Evolutionary conservation across 35 echinoderm and acorn worm species (phyloP).

Genomic region (Stichopus chloronotus): DNA sequence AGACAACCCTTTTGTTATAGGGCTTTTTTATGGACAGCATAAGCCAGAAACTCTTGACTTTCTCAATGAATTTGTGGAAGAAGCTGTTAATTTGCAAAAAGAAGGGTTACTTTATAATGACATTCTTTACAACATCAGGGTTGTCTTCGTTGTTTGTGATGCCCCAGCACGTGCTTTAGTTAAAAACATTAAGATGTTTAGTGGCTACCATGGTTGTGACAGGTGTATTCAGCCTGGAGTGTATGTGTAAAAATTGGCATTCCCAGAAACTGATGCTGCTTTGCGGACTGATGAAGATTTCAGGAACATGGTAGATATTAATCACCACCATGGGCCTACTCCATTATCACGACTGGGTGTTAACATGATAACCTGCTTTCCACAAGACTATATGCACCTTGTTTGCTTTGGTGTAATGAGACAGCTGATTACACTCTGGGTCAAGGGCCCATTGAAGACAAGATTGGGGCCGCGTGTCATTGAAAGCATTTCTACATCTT

Average conservation of each 20-base stretch:
- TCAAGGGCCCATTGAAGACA: slow-evolving; percentile 55
- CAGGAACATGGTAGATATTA: background rate
- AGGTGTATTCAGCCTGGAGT: slow-evolving; percentile 54
- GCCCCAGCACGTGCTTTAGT: slow-evolving; percentile 65
- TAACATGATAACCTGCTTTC: slow-evolving; percentile 51
- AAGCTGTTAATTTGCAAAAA: slow-evolving; percentile 39
- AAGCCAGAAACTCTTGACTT: slow-evolving; percentile 50
- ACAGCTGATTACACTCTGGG: slow-evolving; percentile 57
- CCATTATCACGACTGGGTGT: slow-evolving; percentile 25
- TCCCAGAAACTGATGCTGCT: slow-evolving; percentile 48
- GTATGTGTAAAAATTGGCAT: slow-evolving; percentile 56
- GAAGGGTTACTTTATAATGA: background rate
- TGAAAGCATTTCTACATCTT: slow-evolving; percentile 14
- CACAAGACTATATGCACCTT: slow-evolving; percentile 85
- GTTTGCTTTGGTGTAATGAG: slow-evolving; percentile 71
- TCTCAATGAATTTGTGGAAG: slow-evolving; percentile 48
- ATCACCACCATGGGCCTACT: slow-evolving; percentile 52
- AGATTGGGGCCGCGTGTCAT: background rate
- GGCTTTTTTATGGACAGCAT: slow-evolving; percentile 32
- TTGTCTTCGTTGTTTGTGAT: slow-evolving; percentile 69
- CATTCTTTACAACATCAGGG: background rate
- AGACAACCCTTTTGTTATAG: slow-evolving; percentile 54
- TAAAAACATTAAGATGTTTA: slow-evolving; percentile 47
- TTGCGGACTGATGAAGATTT: slow-evolving; percentile 56
- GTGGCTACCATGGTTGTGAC: slow-evolving; percentile 62